Percentiles rank a stretch among this genome's conserved stretches.
Evolutionary conservation across 1,140 invertebrate species (phyloP).

Genomic region (Brachionus koreanus): DNA sequence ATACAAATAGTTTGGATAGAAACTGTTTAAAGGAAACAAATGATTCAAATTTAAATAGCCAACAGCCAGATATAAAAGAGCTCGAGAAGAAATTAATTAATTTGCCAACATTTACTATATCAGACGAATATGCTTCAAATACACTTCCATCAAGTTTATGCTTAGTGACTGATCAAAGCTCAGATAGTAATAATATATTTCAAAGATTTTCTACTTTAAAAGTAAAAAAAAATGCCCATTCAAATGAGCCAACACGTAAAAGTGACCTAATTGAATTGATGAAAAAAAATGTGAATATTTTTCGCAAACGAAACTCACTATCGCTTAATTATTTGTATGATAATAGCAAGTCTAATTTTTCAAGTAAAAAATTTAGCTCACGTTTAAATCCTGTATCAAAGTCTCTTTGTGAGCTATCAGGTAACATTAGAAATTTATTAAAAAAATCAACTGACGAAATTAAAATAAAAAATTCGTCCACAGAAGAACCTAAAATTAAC

Average conservation of each 20-base stretch:
- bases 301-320: not conserved
- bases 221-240: not conserved
- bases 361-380: not conserved
- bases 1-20: conserved; percentile 20
- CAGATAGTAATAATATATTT: not conserved
- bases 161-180: not conserved
- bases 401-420: not conserved
- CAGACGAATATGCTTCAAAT: conserved; percentile 31
- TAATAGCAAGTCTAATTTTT: not conserved
- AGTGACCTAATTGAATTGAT: not conserved
- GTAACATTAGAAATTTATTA: not conserved
- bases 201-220: too few relatives aligned
- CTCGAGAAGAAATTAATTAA: conserved; percentile 57
- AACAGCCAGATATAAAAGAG: conserved; percentile 50
- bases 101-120: conserved; percentile 56
- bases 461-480: not conserved
- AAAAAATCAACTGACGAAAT: not conserved
- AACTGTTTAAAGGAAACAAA: not conserved
- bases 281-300: conserved; percentile 11
- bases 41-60: not conserved
- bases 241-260: not conserved
- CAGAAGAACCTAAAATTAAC: not conserved
- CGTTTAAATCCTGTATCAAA: not conserved
- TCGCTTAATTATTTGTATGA: conserved; percentile 11
- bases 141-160: not conserved